Percentiles rank a stretch among this genome's conserved stretches.
phyloP scores from a whole-genome alignment of 2,113 vertebrate species.

The Passer domesticus region DNA sequence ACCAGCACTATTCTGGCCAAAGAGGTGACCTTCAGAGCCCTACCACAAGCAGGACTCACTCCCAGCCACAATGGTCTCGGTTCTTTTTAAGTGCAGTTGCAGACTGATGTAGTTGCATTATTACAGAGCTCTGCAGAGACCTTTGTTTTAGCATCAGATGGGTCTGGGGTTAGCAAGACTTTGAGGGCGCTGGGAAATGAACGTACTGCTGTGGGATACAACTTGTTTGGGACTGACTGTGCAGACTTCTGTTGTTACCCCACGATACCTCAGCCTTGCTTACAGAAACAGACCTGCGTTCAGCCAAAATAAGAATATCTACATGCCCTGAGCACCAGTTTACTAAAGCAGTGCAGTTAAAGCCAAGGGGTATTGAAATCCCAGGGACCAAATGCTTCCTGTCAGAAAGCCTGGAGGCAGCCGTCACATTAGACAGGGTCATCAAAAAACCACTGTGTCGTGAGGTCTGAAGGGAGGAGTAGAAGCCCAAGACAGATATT shows the following conservation, averaged over 20 bases:
- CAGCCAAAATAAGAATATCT: neutral
- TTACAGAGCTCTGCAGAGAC: neutral
- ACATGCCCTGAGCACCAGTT: neutral
- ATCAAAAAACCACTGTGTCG: neutral
- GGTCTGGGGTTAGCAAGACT: neutral
- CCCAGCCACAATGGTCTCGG: rapidly evolving
- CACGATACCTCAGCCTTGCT: neutral
- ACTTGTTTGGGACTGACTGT: neutral
- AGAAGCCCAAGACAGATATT: neutral
- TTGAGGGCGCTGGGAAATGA: neutral
- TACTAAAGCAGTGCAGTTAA: neutral
- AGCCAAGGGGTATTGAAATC: neutral
- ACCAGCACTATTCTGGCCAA: neutral
- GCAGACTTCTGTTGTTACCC: neutral
- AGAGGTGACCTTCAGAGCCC: neutral
- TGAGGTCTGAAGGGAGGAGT: neutral
- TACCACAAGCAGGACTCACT: neutral
- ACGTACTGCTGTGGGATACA: rapidly evolving
- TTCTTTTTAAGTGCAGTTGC: neutral
- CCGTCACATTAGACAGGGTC: neutral
- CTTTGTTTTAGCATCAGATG: neutral
- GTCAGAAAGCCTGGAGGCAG: neutral
- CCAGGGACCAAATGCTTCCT: slow-evolving; percentile 7
- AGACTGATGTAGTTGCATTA: neutral
- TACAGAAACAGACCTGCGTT: neutral